Evolutionary conservation across 2,113 vertebrate species (phyloP).

Genomic region (Parus major): DNA sequence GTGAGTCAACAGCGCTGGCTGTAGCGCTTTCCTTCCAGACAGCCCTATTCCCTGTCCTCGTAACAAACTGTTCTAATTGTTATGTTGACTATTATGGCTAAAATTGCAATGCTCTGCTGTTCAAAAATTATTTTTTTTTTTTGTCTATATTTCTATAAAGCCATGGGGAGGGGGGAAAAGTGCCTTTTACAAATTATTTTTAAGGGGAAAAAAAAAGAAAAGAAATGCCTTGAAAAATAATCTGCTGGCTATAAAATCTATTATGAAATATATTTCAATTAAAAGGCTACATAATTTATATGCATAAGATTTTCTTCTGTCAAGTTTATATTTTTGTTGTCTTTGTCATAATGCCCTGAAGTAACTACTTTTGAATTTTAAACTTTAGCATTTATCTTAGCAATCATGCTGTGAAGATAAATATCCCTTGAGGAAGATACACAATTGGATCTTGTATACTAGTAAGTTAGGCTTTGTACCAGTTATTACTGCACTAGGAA

Average conservation of each 20-base stretch:
- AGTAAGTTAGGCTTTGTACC: slow-evolving; percentile 30
- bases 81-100: slow-evolving; percentile 70
- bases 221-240: slow-evolving; percentile 13
- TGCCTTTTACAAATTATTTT: slow-evolving; percentile 44
- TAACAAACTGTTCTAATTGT: slow-evolving; percentile 80
- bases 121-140: slow-evolving; percentile 47
- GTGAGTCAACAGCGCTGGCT: neutral
- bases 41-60: slow-evolving; percentile 49
- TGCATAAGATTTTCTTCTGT: slow-evolving; percentile 1
- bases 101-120: slow-evolving; percentile 53
- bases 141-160: slow-evolving; percentile 50
- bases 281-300: slow-evolving; percentile 44
- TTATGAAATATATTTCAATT: slow-evolving; percentile 64
- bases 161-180: slow-evolving; percentile 4
- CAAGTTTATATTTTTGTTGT: slow-evolving; percentile 49
- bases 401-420: slow-evolving; percentile 74
- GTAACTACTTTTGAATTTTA: slow-evolving; percentile 75
- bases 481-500: slow-evolving; percentile 48
- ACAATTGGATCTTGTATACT: slow-evolving; percentile 71
- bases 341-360: slow-evolving; percentile 65
- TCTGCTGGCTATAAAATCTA: slow-evolving; percentile 18
- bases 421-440: slow-evolving; percentile 75
- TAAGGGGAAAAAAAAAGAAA: slow-evolving; percentile 7
- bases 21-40: slow-evolving; percentile 29
- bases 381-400: slow-evolving; percentile 78